Evolutionary conservation across 1,140 invertebrate species (phyloP), one percentile per base, ranked within the genome.

Genomic region (Araneus ventricosus): DNA sequence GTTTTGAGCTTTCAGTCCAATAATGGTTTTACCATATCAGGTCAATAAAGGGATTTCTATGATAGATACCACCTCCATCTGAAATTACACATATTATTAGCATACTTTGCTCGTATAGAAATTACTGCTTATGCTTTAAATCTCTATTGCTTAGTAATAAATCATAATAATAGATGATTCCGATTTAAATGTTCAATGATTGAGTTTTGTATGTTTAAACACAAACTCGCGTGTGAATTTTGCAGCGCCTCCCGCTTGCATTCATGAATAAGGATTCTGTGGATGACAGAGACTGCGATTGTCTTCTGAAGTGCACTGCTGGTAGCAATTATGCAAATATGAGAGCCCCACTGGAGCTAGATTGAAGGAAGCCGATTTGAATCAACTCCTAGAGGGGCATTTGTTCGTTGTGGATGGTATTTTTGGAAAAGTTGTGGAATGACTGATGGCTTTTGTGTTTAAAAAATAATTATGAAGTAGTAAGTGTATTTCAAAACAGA

Each of bases 261-360:
- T 22, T 75, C 70, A 75, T 22, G 70, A 75, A 34, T 22, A 27
- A 17, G 34, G 70, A 37, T 75, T 37, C 22, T n/a, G 59, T 37
- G 70, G 70, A 75, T 34, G 70, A 34, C 70, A 37, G 34, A 22
- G 27, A 17, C 27, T 75, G 30, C 14, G 14, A 75, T 75, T 75
- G 70, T 75, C 70, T 75, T 75, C 70, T 34, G 30, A 20, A 37
- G 37, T 37, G 30, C 70, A 34, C 30, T 75, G 70, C 70, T 75
- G 70, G 27, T 75, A 37, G 70, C 70, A 75, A 75, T 75, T 75
- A 75, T 75, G 70, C 70, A 75, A 75, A 75, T 75, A 37, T 37
- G 17, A 20, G 70, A n/a, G 10, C 24, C 2, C 63, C 45, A 52
- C 10, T 17, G 59, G 59, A 63, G 59, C 24, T 63, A 37, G 70